Percentiles rank a stretch among this genome's conserved stretches.
phyloP scores from a whole-genome alignment of 2,797 vertebrate genomes.

The Steatocranus sp. region DNA sequence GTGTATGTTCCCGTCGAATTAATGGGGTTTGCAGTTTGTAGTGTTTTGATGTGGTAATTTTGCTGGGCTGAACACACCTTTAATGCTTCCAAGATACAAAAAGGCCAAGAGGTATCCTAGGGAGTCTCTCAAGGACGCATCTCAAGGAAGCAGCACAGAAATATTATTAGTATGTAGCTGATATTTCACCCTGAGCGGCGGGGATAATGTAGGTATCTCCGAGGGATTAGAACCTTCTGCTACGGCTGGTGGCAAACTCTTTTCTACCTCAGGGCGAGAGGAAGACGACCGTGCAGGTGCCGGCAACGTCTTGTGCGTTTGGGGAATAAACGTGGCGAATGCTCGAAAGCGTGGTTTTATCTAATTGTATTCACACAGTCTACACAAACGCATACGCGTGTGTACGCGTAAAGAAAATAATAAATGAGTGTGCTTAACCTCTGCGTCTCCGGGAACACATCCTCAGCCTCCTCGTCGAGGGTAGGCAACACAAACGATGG shows the following conservation, averaged over 20 bases:
- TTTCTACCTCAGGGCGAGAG: conserved; percentile 13
- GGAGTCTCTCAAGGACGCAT: conserved; percentile 34
- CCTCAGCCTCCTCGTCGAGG: conserved; percentile 24
- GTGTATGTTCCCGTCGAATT: conserved; percentile 20
- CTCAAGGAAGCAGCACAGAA: conserved; percentile 19
- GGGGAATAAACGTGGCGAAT: conserved; percentile 23
- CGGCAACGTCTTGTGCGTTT: conserved; percentile 33
- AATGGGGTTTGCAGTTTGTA: conserved; percentile 25
- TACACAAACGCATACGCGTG: neutral
- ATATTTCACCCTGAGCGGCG: conserved; percentile 32
- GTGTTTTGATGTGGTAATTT: conserved; percentile 58
- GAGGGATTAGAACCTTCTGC: conserved; percentile 51
- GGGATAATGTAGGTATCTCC: conserved; percentile 42
- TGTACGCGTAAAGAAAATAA: conserved; percentile 11
- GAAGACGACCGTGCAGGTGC: conserved; percentile 27
- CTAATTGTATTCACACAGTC: conserved; percentile 30
- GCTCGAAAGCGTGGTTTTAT: conserved; percentile 10
- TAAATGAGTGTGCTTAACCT: conserved; percentile 59
- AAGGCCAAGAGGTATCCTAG: neutral
- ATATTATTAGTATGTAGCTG: conserved; percentile 46
- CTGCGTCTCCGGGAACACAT: conserved; percentile 33
- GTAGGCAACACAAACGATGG: conserved; percentile 32
- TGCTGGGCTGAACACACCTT: conserved; percentile 17
- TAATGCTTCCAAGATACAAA: conserved; percentile 34
- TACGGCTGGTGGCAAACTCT: conserved; percentile 34